Conservation (phyloP, 2,888 invertebrate genomes). For the Aphrophora alni region DNA sequence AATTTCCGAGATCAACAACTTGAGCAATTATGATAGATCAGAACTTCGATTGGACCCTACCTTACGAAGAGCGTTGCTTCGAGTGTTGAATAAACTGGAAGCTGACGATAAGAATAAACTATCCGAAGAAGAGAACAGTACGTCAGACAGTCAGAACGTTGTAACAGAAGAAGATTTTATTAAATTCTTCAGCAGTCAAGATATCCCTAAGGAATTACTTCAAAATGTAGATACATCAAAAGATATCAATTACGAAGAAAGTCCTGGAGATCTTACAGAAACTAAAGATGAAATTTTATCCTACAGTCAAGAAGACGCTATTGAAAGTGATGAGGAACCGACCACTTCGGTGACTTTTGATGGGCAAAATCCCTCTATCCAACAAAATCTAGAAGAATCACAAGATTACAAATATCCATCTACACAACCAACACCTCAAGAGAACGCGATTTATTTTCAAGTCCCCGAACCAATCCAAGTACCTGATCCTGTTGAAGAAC, state of each 20-base stretch:
- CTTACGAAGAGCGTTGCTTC: conserved; percentile 75
- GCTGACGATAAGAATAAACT: conserved; percentile 59
- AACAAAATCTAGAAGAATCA: conserved; percentile 10
- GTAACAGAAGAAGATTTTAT: conserved; percentile 41
- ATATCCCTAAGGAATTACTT: background rate
- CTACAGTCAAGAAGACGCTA: conserved; percentile 23
- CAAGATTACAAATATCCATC: conserved; percentile 34
- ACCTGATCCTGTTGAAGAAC: conserved; percentile 18
- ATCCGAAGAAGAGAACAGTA: conserved; percentile 28
- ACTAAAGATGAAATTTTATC: conserved; percentile 27
- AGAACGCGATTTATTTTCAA: conserved; percentile 40
- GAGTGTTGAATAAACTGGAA: conserved; percentile 78
- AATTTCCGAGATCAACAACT: conserved; percentile 42
- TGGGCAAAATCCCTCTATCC: conserved; percentile 12
- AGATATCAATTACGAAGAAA: background rate
- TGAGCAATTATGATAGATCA: conserved; percentile 55
- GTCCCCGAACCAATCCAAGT: conserved; percentile 38
- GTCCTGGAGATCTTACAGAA: background rate
- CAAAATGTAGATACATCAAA: background rate
- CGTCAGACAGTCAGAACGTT: conserved; percentile 23
- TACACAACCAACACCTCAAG: conserved; percentile 42
- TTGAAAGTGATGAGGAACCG: background rate
- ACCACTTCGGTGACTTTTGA: conserved; percentile 21
- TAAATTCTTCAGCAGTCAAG: conserved; percentile 30
- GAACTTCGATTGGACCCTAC: conserved; percentile 74